Evolutionary conservation across 2,113 vertebrate genomes (phyloP), one percentile per base, ranked within the genome.

Genomic region (Fregata magnificens): DNA sequence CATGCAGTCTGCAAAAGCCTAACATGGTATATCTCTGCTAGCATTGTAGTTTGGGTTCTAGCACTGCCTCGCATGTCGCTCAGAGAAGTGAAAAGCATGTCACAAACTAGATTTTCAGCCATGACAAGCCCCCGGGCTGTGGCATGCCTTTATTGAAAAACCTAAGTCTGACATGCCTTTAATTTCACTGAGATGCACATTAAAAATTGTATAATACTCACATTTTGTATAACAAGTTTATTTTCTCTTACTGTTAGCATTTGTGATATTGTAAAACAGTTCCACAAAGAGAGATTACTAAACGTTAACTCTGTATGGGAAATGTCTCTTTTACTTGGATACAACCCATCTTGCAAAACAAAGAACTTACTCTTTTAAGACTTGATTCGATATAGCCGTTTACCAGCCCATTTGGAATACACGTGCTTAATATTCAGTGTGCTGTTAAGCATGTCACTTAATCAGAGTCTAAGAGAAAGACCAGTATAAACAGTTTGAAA

Each of bases 61-160:
- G 72, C 31, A 34, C 47, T 82, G 85, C 49, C 85, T 84, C 0
- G 0, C 36, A 49, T 58, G 86, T 95, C 42, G 9, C 71, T 97
- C 82, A 88, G 70, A 82, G 89, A 96, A 95, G 49, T 53, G 74
- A 86, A 95, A 93, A 90, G 28, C 92, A 85, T 96, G 86, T 97
- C 93, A 97, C 80, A 93, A 81, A 65, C 53, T 82, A 69, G 62
- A 85, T 94, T 90, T 94, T 79, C 88, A 94, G 87, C 80, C 70
- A 53, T 73, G 91, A 95, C 91, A 96, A 95, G 56, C 59, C 96
- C 82, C 45, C 5, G 2, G 95, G 96, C 92, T 45, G 34, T 38
- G 26, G 26, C 42, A 95, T 90, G 94, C 49, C 58, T 89, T 92
- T 61, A 66, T 15, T 90, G 90, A 90, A 85, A 90, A 96, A 36